Conservation (phyloP, 2,113 vertebrate genomes). For the Salvelinus fontinalis region DNA sequence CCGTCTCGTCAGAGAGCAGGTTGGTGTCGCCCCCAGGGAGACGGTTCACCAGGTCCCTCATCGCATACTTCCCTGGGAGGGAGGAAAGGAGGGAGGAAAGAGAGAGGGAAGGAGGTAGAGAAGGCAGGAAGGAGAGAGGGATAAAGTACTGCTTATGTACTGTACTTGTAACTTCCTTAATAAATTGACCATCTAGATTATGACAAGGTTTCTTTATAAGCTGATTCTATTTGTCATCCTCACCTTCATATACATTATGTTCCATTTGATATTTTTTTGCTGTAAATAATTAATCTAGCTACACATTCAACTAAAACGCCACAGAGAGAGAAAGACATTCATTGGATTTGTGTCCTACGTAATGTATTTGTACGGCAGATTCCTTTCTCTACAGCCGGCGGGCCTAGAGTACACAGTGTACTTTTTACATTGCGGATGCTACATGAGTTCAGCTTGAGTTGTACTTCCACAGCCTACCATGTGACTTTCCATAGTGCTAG, state of each 20-base stretch:
- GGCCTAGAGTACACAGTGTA: conserved; percentile 19
- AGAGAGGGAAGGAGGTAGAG: conserved; percentile 1
- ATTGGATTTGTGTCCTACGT: conserved; percentile 7
- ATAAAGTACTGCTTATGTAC: no score
- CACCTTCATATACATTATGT: no score
- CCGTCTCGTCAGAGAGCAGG: conserved; percentile 89
- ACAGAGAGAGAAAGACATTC: conserved; percentile 2
- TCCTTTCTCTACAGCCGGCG: conserved; percentile 15
- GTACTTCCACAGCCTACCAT: conserved; percentile 30
- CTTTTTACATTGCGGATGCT: conserved; percentile 15
- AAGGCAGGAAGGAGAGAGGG: not conserved
- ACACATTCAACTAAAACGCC: no score
- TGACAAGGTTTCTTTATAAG: no score
- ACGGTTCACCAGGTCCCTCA: conserved; percentile 96
- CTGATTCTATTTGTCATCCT: no score
- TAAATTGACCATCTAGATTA: no score
- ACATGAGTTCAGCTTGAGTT: conserved; percentile 25
- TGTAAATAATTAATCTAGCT: no score
- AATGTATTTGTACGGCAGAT: conserved; percentile 13
- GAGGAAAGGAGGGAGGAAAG: not conserved
- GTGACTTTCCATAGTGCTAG: conserved; percentile 45
- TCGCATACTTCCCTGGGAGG: conserved; percentile 89
- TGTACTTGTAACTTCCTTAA: no score
- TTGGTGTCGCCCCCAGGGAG: conserved; percentile 87
- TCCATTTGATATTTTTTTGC: no score